Conservation (phyloP, 2,113 vertebrate genomes). For the Gracilinanus agilis region DNA sequence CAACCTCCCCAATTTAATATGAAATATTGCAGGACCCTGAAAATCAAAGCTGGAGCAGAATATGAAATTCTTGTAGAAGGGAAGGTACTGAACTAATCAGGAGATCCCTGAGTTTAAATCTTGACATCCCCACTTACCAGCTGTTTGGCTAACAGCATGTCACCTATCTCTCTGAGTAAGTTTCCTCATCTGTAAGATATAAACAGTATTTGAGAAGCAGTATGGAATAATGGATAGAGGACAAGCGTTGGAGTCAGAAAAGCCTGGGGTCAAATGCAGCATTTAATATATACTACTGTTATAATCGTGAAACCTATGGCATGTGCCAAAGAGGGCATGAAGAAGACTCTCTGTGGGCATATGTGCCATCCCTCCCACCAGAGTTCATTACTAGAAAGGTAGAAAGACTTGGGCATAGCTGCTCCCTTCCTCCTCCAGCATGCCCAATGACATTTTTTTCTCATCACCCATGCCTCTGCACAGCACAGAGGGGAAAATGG, state of each 20-base stretch:
- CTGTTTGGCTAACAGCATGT: background rate
- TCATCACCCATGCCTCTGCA: too few relatives aligned
- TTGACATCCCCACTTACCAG: background rate
- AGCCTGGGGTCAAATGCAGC: background rate
- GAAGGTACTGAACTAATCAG: background rate
- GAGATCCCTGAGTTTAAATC: background rate
- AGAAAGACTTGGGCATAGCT: too few relatives aligned
- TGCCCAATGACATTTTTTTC: too few relatives aligned
- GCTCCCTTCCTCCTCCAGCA: too few relatives aligned
- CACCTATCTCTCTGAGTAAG: background rate
- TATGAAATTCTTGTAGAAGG: background rate
- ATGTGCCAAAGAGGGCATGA: too few relatives aligned
- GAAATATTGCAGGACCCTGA: background rate
- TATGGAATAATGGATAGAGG: background rate
- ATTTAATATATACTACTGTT: background rate
- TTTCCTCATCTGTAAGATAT: background rate
- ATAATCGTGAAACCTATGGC: too few relatives aligned
- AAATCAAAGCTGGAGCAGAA: background rate
- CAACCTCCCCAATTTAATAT: background rate
- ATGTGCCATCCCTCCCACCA: too few relatives aligned
- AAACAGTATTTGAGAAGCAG: background rate
- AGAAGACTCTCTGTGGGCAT: too few relatives aligned
- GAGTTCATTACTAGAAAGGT: too few relatives aligned
- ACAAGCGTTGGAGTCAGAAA: background rate
- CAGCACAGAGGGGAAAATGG: too few relatives aligned